Evolutionary conservation across 2,113 vertebrate species (phyloP).

Genomic region (Cynocephalus volans): DNA sequence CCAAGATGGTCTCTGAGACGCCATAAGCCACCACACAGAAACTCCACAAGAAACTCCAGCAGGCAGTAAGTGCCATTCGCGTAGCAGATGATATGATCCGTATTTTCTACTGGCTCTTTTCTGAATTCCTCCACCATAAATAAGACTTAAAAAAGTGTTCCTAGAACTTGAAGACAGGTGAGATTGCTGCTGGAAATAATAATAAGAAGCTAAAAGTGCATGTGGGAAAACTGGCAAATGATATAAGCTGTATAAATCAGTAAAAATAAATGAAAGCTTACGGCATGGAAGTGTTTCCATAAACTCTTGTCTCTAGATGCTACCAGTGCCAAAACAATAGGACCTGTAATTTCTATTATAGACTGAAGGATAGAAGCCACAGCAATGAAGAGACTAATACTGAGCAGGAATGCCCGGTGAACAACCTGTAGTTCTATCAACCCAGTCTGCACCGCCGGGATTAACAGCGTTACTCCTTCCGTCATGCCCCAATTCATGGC

Average conservation of each 20-base stretch:
- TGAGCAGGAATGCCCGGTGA: slow-evolving; percentile 98
- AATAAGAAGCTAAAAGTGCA: slow-evolving; percentile 99
- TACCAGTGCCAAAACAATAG: slow-evolving; percentile 97
- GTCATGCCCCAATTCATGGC: slow-evolving; percentile 99
- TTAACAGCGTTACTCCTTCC: slow-evolving; percentile 96
- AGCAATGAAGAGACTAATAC: slow-evolving; percentile 99
- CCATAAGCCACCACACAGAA: slow-evolving; percentile 98
- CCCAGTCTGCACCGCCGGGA: slow-evolving; percentile 98
- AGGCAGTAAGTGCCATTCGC: slow-evolving; percentile 98
- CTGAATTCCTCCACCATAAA: slow-evolving; percentile 99
- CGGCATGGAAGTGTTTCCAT: slow-evolving; percentile 99
- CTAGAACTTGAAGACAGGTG: slow-evolving; percentile 98
- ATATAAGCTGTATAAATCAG: slow-evolving; percentile 98
- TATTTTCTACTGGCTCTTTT: slow-evolving; percentile 98
- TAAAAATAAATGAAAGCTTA: slow-evolving; percentile 96
- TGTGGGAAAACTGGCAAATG: slow-evolving; percentile 99
- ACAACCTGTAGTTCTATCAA: slow-evolving; percentile 99
- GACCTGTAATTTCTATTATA: slow-evolving; percentile 99
- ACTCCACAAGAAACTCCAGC: slow-evolving; percentile 96
- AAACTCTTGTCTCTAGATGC: slow-evolving; percentile 99
- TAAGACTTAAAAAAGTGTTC: slow-evolving; percentile 96
- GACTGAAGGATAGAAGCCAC: slow-evolving; percentile 99
- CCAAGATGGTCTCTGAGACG: slow-evolving; percentile 97
- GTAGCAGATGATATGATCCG: slow-evolving; percentile 99
- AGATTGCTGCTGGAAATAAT: slow-evolving; percentile 99